phyloP scores from a whole-genome alignment of 2,113 vertebrate genomes.

The Apus apus region DNA sequence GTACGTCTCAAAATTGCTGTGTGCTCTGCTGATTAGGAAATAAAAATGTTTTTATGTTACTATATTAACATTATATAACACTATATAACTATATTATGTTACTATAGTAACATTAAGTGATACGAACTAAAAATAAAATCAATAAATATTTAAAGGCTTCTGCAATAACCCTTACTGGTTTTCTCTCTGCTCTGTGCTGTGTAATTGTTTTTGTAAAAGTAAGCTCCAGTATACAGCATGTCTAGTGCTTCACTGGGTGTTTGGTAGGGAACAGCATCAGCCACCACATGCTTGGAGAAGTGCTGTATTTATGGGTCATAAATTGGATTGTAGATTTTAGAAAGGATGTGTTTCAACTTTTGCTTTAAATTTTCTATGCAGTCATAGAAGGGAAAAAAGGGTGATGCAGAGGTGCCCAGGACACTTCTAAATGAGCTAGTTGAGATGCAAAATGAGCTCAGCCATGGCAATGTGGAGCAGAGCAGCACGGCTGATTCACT shows the following conservation, averaged over 20 bases:
- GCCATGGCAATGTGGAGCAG: not conserved
- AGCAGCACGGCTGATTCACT: constrained; percentile 3
- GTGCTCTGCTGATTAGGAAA: not conserved
- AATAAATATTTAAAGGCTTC: not conserved
- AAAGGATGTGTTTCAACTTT: not conserved
- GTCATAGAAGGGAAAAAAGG: not conserved
- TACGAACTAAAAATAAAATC: not conserved
- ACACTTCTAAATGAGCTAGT: constrained; percentile 19
- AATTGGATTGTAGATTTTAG: not conserved
- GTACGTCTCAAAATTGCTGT: accelerated
- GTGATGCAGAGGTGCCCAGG: not conserved
- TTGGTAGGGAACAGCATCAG: not conserved
- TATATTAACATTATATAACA: not conserved
- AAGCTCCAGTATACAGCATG: not conserved
- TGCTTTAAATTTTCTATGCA: not conserved
- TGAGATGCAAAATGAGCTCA: constrained; percentile 13
- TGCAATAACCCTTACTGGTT: not conserved
- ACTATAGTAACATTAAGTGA: not conserved
- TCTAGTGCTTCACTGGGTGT: not conserved
- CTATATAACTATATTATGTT: too few relatives aligned
- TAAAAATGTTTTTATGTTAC: not conserved
- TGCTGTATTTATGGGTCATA: not conserved
- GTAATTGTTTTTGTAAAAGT: not conserved
- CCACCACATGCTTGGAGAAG: not conserved
- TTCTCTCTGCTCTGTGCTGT: not conserved